These are phyloP conservation scores for Glyphotaelius pellucidus DNA, from an alignment of 2,888 invertebrate species.

Conservation along the genomic window DNA sequence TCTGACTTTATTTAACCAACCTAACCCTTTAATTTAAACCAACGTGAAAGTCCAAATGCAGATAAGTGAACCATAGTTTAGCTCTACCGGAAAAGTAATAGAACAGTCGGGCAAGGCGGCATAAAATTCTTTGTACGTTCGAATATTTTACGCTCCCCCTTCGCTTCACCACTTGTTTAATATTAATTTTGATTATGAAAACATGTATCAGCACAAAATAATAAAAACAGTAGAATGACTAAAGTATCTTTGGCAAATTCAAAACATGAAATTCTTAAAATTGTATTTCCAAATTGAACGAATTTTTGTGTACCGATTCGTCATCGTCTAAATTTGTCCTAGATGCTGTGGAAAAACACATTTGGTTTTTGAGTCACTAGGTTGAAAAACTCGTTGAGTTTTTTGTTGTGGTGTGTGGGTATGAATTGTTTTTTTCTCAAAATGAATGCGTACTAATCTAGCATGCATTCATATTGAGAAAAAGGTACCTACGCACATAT, in stretches of 20 bases:
- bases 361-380: background rate
- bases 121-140: no score
- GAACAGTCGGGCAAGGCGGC: no score
- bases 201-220: background rate
- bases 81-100: no score
- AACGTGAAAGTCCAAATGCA: background rate
- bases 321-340: background rate
- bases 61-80: no score
- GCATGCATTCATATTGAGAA: no score
- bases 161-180: background rate
- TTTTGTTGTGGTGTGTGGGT: background rate
- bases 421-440: background rate
- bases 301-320: background rate
- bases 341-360: background rate
- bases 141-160: no score
- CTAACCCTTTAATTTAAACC: background rate
- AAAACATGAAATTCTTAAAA: background rate
- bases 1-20: background rate
- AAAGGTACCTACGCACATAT: no score
- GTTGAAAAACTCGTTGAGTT: background rate
- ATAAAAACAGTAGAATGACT: background rate
- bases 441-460: background rate
- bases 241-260: background rate
- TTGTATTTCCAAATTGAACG: background rate
- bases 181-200: background rate